A percentile compares a stretch with the other conserved stretches of the same genome.
phyloP scores from a whole-genome alignment of 2,888 invertebrate genomes.

The Parthenolecanium corni region DNA sequence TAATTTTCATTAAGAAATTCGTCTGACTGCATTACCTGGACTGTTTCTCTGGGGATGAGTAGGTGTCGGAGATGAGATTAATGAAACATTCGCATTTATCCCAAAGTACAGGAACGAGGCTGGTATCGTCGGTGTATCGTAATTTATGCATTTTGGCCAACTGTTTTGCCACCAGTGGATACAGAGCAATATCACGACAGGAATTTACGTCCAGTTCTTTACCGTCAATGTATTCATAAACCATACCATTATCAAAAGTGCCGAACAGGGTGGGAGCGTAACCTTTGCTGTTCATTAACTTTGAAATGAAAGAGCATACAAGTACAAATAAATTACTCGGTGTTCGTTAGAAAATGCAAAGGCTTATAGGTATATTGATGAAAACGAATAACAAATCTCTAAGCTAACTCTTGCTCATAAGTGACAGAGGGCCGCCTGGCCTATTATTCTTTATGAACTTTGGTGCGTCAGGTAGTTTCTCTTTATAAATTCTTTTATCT shows the following conservation, averaged over 20 bases:
- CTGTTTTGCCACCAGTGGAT: slow-evolving; percentile 61
- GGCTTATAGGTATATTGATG: too few species aligned
- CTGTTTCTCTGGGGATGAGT: slow-evolving; percentile 55
- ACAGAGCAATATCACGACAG: slow-evolving; percentile 54
- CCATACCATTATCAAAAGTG: slow-evolving; percentile 84
- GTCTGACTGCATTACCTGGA: slow-evolving; percentile 45
- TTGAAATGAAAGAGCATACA: slow-evolving; percentile 30
- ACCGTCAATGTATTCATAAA: slow-evolving; percentile 79
- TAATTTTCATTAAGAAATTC: too few species aligned
- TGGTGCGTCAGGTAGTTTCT: too few species aligned
- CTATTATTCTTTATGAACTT: too few species aligned
- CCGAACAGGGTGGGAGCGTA: slow-evolving; percentile 80
- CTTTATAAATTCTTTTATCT: too few species aligned
- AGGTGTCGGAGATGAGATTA: slow-evolving; percentile 57
- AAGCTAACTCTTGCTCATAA: too few species aligned
- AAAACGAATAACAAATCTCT: too few species aligned
- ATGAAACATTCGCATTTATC: slow-evolving; percentile 62
- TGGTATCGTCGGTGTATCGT: slow-evolving; percentile 36
- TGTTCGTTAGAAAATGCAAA: too few species aligned
- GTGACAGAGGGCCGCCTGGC: too few species aligned
- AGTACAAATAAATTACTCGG: too few species aligned
- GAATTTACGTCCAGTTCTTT: slow-evolving; percentile 55
- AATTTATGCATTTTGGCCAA: slow-evolving; percentile 76
- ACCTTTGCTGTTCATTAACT: slow-evolving; percentile 56
- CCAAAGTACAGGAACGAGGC: slow-evolving; percentile 59